These are phyloP conservation scores for Hyles vespertilio DNA, from an alignment of 1,140 invertebrate species.

Conservation along the genomic window DNA sequence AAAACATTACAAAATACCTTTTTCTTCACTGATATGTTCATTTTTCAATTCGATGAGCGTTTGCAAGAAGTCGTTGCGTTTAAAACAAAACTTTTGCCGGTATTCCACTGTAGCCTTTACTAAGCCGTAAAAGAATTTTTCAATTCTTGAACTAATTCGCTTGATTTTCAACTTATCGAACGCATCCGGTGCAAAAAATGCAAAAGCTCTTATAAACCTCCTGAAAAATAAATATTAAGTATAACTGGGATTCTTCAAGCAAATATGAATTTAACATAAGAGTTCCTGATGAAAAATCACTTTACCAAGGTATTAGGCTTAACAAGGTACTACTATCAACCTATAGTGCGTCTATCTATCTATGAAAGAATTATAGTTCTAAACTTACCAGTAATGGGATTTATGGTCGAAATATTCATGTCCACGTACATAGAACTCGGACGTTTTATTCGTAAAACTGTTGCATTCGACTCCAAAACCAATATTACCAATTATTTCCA, in stretches of 20 bases:
- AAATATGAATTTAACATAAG: no score
- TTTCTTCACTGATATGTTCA: slow-evolving; percentile 42
- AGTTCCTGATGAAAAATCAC: no score
- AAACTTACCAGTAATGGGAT: slow-evolving; percentile 51
- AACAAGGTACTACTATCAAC: no score
- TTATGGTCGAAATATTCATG: slow-evolving; percentile 57
- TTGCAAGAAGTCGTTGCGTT: slow-evolving; percentile 78
- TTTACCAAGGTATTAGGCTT: no score
- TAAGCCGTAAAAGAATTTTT: slow-evolving; percentile 73
- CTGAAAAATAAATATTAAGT: slow-evolving; percentile 34
- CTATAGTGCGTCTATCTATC: neutral
- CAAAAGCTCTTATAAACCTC: slow-evolving; percentile 45
- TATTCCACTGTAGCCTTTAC: slow-evolving; percentile 76
- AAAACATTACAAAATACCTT: slow-evolving; percentile 8
- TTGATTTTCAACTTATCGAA: slow-evolving; percentile 48
- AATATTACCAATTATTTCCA: slow-evolving; percentile 79
- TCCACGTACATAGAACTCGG: slow-evolving; percentile 69
- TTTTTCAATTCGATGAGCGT: slow-evolving; percentile 77
- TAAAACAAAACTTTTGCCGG: slow-evolving; percentile 61
- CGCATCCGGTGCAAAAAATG: slow-evolving; percentile 51
- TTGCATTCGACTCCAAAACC: slow-evolving; percentile 80
- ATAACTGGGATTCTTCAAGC: neutral
- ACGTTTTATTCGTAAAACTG: slow-evolving; percentile 72
- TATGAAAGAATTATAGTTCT: neutral
- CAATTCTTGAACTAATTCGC: slow-evolving; percentile 43